Conservation (phyloP, 2,797 vertebrate species). For the Hirundo rustica region DNA sequence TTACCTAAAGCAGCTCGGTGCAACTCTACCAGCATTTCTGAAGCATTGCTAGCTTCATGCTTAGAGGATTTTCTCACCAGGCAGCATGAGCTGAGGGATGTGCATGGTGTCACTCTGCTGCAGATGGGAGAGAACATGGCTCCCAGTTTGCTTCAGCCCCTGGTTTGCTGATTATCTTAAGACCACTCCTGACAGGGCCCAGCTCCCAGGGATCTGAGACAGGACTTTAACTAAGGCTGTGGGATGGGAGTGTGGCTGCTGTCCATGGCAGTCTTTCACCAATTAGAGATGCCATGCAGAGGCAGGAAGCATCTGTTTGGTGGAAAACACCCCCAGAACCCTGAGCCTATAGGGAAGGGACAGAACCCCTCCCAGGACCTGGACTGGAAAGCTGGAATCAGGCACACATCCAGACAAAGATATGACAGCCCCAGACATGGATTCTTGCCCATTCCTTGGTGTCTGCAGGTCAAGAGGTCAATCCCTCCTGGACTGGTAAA, state of each 20-base stretch:
- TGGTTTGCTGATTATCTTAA: not conserved
- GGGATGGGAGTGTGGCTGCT: not conserved
- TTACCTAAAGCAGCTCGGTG: accelerated
- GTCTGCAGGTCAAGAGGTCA: not conserved
- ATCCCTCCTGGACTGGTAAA: not conserved
- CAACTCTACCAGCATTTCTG: not conserved
- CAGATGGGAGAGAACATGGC: not conserved
- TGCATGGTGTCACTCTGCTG: not conserved
- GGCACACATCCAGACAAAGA: not conserved
- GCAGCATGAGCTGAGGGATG: not conserved
- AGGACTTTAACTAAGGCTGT: accelerated
- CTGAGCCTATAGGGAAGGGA: not conserved
- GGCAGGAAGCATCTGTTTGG: not conserved
- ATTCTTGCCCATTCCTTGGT: not conserved
- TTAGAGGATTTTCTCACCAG: not conserved
- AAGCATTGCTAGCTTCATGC: not conserved
- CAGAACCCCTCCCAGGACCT: accelerated
- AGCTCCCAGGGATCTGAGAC: not conserved
- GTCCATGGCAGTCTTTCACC: not conserved
- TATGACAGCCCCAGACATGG: not conserved
- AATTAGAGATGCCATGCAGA: not conserved
- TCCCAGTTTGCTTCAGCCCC: not conserved
- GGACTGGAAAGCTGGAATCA: not conserved
- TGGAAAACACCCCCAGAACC: not conserved
- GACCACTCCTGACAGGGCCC: not conserved